These are phyloP conservation scores for Perca flavescens DNA, from an alignment of 2,113 vertebrate genomes.

Conservation along the genomic window DNA sequence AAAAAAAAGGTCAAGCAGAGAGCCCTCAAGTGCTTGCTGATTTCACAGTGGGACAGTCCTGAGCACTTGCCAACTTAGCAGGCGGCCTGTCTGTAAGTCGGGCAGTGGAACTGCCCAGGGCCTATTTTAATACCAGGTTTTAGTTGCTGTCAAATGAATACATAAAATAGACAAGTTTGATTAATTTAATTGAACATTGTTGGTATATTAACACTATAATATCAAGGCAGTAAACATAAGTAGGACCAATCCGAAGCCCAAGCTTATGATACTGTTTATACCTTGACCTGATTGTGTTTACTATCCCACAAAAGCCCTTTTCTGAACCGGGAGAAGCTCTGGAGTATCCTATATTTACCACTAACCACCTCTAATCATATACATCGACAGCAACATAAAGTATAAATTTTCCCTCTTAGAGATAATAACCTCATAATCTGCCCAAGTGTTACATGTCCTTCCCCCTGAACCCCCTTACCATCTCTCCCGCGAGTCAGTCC, in stretches of 20 bases:
- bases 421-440: slow-evolving; percentile 18
- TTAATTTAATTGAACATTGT: background rate
- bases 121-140: too few species aligned
- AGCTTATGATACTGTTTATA: background rate
- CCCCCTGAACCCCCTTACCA: background rate
- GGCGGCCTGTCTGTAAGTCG: background rate
- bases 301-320: background rate
- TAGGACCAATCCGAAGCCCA: background rate
- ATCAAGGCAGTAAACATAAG: background rate
- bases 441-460: background rate
- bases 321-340: background rate
- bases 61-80: background rate
- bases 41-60: slow-evolving; percentile 19
- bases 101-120: too few species aligned
- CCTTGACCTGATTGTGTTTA: background rate
- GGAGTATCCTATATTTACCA: slow-evolving; percentile 1
- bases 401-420: background rate
- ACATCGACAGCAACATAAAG: background rate
- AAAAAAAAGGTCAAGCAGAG: slow-evolving; percentile 6
- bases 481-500: background rate
- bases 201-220: background rate
- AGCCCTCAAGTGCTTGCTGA: slow-evolving; percentile 3
- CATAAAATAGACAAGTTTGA: background rate
- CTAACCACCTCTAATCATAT: background rate
- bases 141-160: too few species aligned